Base-by-base conservation (phyloP, 2,113 vertebrate species). In the Bufo bufo region DNA sequence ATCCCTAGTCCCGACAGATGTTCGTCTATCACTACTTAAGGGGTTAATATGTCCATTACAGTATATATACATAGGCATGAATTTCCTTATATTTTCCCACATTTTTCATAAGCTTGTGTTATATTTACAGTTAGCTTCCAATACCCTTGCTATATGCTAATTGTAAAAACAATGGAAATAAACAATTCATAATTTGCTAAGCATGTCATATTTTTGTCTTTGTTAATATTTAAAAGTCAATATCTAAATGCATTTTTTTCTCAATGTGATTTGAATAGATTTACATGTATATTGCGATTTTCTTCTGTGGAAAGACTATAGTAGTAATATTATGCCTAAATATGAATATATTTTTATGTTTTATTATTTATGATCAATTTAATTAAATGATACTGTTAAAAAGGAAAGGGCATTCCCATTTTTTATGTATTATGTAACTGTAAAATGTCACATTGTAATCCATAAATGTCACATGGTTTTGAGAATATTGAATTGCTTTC, bases 151-250 rank as follows among this genome's bases (percentile, higher is more conserved):
- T 74, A 6, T 47, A 74, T 74, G 71, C 43, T 74, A 74, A 74
- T 74, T 47, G 71, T 74, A 74, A 74, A 74, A 74, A 47, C 1
- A 8, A 49, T 74, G 71, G 45, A 74, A 74, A 6, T 43, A 45
- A 6, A 1, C 23, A 71, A 47, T 19, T 17, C 19, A 17, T 19
- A 74, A 47, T 74, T 47, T 74, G 43, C 14, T 19, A 74, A 74
- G 45, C 43, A 14, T 74, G 71, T 47, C 71, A 47, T 47, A 4
- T 45, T 49, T 74, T 74, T 17, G 77, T 80, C 77, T 80, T 86
- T 69, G 33, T 81, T 87, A 69, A 80, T 87, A 71, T 81, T 87
- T 81, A 87, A 87, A 69, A 45, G 63, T 56, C 49, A 81, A 80
- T 87, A 58, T 66, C 77, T 43, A 23, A n/a, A 87, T 43, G 61